Evolutionary conservation across 2,888 invertebrate genomes (phyloP).

Genomic region (Phymatocera aterrima): DNA sequence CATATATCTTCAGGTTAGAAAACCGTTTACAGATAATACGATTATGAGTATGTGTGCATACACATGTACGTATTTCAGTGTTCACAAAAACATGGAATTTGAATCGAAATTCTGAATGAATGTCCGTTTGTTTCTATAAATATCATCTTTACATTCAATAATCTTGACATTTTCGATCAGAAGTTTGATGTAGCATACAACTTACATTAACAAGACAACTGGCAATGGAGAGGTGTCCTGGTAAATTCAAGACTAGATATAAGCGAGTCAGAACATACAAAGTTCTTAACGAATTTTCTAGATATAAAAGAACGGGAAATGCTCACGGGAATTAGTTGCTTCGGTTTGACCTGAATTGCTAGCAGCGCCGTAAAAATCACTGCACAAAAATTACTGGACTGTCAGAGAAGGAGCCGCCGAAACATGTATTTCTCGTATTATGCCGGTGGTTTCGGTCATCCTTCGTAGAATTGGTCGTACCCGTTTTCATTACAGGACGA

Average conservation of each 20-base stretch:
- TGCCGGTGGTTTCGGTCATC: slow-evolving; percentile 6
- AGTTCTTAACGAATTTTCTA: slow-evolving; percentile 22
- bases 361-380: slow-evolving; percentile 23
- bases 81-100: neutral
- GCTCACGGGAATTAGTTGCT: slow-evolving; percentile 2
- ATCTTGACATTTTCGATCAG: no score
- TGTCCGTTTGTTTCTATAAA: no score
- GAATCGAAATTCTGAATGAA: no score
- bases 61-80: neutral
- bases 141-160: no score
- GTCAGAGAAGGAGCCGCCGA: neutral
- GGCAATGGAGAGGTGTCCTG: no score
- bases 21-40: neutral
- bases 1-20: neutral
- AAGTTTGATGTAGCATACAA: no score
- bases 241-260: neutral
- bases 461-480: slow-evolving; percentile 9
- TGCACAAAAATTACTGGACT: slow-evolving; percentile 38
- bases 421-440: neutral
- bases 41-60: neutral
- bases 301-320: slow-evolving; percentile 1
- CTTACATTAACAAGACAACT: no score
- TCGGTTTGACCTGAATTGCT: slow-evolving; percentile 12
- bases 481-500: slow-evolving; percentile 31
- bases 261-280: neutral